Conservation (phyloP, 1,140 invertebrate genomes). For the Drosophila triauraria region DNA sequence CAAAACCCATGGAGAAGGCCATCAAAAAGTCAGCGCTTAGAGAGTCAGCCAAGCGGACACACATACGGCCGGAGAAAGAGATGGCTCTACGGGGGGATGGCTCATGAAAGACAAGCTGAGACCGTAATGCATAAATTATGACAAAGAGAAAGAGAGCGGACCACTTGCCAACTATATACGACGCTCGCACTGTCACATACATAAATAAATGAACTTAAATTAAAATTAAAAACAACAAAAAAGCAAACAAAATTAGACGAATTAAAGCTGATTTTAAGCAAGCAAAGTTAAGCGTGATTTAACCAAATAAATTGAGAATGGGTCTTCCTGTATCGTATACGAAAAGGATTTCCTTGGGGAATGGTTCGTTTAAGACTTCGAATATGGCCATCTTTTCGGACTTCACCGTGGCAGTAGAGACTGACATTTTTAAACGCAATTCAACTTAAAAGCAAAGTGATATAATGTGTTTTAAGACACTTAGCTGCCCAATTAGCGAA, state of each 20-base stretch:
- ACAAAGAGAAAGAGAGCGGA: constrained; percentile 29
- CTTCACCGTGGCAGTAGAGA: background rate
- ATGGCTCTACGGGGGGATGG: constrained; percentile 7
- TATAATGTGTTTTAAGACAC: constrained; percentile 12
- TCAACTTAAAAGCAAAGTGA: background rate
- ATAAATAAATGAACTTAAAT: constrained; percentile 22
- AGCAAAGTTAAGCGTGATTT: background rate
- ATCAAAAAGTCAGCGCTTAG: constrained; percentile 49
- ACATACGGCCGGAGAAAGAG: constrained; percentile 1
- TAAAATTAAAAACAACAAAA: constrained; percentile 18
- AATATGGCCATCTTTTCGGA: too few species aligned
- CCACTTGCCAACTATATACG: constrained; percentile 24
- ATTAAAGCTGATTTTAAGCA: background rate
- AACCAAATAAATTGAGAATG: background rate
- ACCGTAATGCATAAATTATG: constrained; percentile 76
- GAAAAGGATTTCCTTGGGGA: too few species aligned
- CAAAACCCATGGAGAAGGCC: constrained; percentile 52
- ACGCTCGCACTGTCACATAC: background rate
- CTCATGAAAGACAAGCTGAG: constrained; percentile 60
- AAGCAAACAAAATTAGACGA: constrained; percentile 49
- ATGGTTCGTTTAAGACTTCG: too few species aligned
- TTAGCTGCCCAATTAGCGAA: constrained; percentile 26
- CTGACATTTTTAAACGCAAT: background rate
- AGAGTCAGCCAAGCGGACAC: constrained; percentile 28
- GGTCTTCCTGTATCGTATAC: background rate